These are phyloP conservation scores for Zootoca vivipara DNA, from an alignment of 2,113 vertebrate genomes.

Conservation along the genomic window DNA sequence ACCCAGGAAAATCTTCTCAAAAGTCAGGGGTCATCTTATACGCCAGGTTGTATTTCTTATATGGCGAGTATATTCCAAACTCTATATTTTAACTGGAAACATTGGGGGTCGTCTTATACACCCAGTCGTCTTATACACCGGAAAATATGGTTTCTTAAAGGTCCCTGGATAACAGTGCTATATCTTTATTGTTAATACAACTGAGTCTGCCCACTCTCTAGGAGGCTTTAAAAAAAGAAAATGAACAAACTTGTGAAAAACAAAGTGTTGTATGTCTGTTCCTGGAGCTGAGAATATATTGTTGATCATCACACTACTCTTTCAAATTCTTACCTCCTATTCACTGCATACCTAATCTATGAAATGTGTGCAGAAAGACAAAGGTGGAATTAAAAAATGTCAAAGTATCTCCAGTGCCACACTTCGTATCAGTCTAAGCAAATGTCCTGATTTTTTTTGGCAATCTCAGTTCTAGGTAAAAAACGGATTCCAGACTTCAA, in stretches of 20 bases:
- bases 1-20: no score
- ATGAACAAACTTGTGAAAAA: background rate
- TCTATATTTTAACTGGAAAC: no score
- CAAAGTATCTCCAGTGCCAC: background rate
- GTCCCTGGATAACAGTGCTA: background rate
- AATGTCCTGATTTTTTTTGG: background rate
- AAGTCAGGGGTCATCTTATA: no score
- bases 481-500: background rate
- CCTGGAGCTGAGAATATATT: conserved; percentile 14
- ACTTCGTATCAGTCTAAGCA: background rate
- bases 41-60: no score
- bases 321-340: background rate
- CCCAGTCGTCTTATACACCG: no score
- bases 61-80: no score
- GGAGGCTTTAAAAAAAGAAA: conserved; percentile 11
- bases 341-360: background rate
- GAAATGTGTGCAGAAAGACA: background rate
- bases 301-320: conserved; percentile 1
- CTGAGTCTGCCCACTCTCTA: background rate
- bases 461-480: background rate
- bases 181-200: background rate
- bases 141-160: conserved; percentile 30
- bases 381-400: no score
- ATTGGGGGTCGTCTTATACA: no score
- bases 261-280: conserved; percentile 14